Evolutionary conservation across 2,888 invertebrate species (phyloP), one percentile per base, ranked within the genome.

Genomic region (Agrypnus murinus): DNA sequence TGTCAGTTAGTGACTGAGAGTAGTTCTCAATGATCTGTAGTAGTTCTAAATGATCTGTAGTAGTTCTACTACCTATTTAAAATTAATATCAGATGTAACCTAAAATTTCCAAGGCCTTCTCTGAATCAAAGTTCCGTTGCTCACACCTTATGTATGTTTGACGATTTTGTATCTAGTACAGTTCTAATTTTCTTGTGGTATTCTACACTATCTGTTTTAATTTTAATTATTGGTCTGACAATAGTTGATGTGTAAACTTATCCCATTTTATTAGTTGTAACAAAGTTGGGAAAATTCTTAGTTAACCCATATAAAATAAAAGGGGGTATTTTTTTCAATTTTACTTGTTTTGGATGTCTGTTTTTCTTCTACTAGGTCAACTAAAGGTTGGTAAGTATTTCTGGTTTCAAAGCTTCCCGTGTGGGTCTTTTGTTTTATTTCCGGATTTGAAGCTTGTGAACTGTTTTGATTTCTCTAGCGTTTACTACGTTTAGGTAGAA

Each of bases 361-460:
- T 7, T n/a, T n/a, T 40, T 40, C n/a, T 40, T 40, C 40, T 40
- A n/a, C n/a, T 9, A 40, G 40, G 3, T 40, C 40, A 14, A 14
- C 8, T 43, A 43, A 14, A 4, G 14, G 43, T 8, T 43, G 43
- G n/a, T 43, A 43, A 7, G 2, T 43, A 43, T 38, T 43, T 65
- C 58, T 65, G 9, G 58, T 32, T 57, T 48, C 25, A 19, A 19
- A 36, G 46, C 34, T 45, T n/a, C 46, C 19, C 15, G 25, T 48
- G 19, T 48, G 48, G 12, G 48, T 48, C 9, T 25, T 48, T n/a
- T n/a, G n/a, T 14, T 14, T 43, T 43, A 12, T 14, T 15, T 43
- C 43, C 14, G 14, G 43, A 14, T 43, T 43, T 43, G 1, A 12
- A 15, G 25, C 9, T 48, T 31, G 53, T 31, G 53, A 10, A n/a